Evolutionary conservation across 2,113 vertebrate genomes (phyloP), one percentile per base, ranked within the genome.

Genomic region (Trichechus manatus): DNA sequence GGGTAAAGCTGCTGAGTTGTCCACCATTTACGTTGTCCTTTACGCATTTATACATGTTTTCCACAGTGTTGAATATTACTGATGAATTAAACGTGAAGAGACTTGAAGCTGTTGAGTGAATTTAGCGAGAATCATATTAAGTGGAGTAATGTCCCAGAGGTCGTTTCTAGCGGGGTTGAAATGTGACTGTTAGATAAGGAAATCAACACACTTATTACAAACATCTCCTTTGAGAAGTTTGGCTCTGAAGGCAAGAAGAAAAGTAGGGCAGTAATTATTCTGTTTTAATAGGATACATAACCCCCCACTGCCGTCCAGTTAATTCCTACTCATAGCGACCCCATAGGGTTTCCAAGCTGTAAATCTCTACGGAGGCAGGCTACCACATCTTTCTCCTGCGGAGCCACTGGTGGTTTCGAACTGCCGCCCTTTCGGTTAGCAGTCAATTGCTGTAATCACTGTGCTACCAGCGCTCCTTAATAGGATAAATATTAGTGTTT

Each of bases 201-300:
- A 91, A 75, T 44, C 1, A 50, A 77, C 29, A 77, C 31, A 13
- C 5, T 88, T 17, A 61, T 64, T 59, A 42, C 22, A 75, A 68
- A n/a, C 13, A 77, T 64, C 42, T 50, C 23, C 50, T 89, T 56
- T 81, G 59, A 85, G 29, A 78, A 78, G 42, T 44, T 23, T 93
- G 64, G 7, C 33, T 89, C 23, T 66, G 9, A 75, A 87, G 11
- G 77, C 8, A 78, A 59, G 53, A 29, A 84, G 47, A 31, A 81
- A 91, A 93, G 22, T 56, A 81, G 10, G 2, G 33, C 22, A 83
- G 14, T 53, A 79, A 92, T 92, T 53, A 27, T 87, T 83, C 77
- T 66, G 64, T 15, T 93, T 79, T 91, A 88, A 33, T 68, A 93
- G 70, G 70, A 59, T 85, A 87, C 15, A 59, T 85, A 87, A 56